Evolutionary conservation across 2,797 vertebrate genomes (phyloP).

Genomic region (Labroides dimidiatus): DNA sequence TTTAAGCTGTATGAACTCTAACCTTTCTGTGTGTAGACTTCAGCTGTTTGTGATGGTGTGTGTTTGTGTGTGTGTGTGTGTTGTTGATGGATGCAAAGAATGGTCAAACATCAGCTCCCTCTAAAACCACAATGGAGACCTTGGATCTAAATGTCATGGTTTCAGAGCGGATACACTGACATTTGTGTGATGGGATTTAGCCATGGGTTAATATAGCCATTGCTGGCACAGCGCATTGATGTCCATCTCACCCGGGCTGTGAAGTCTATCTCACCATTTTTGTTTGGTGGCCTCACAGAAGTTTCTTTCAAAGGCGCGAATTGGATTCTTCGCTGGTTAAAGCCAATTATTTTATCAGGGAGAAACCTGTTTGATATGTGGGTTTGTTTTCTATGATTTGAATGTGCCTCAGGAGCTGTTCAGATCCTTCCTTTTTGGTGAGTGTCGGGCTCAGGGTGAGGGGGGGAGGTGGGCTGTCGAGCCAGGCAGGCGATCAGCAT

Average conservation of each 20-base stretch:
- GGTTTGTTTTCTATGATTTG: constrained; percentile 78
- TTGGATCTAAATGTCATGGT: constrained; percentile 89
- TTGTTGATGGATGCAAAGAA: constrained; percentile 79
- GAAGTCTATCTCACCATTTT: constrained; percentile 76
- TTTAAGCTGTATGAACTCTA: constrained; percentile 66
- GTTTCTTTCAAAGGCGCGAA: constrained; percentile 79
- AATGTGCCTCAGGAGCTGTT: constrained; percentile 81
- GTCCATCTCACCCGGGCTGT: constrained; percentile 81
- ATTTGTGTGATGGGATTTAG: constrained; percentile 89
- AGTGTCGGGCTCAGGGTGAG: constrained; percentile 45
- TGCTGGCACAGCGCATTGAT: constrained; percentile 80
- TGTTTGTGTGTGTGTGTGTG: constrained; percentile 34
- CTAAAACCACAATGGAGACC: constrained; percentile 85
- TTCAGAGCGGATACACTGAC: constrained; percentile 88
- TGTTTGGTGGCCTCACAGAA: constrained; percentile 72
- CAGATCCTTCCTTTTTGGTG: constrained; percentile 68
- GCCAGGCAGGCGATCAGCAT: constrained; percentile 77
- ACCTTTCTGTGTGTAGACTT: constrained; percentile 67
- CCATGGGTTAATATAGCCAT: constrained; percentile 85
- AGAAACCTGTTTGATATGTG: constrained; percentile 78
- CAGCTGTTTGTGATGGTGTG: constrained; percentile 56
- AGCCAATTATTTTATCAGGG: constrained; percentile 82
- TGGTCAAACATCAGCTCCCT: constrained; percentile 81
- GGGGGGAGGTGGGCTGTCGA: constrained; percentile 39
- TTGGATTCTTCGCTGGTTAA: constrained; percentile 79